These are phyloP conservation scores for Baryphthengus martii DNA, from an alignment of 2,113 vertebrate genomes.

Conservation along the genomic window DNA sequence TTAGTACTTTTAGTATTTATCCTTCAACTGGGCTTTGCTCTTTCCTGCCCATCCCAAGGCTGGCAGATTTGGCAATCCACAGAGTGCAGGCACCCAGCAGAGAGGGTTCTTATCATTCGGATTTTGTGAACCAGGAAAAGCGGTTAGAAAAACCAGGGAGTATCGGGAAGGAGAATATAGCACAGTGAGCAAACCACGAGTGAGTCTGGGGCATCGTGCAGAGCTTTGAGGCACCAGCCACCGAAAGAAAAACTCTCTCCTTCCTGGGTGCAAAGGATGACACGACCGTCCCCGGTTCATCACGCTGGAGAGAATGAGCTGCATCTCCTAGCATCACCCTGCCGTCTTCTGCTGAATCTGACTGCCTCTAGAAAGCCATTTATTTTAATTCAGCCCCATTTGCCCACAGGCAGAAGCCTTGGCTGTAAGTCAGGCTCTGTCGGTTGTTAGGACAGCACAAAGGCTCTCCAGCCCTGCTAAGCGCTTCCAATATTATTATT, in stretches of 20 bases:
- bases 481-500: not conserved
- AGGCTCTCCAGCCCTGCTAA: not conserved
- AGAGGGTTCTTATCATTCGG: rapidly evolving
- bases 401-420: not conserved
- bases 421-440: not conserved
- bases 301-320: not conserved
- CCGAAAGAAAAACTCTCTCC: not conserved
- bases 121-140: not conserved
- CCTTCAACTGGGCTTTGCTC: not conserved
- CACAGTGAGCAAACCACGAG: rapidly evolving
- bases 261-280: not conserved
- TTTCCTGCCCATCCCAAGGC: not conserved
- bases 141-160: not conserved
- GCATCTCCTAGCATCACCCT: rapidly evolving
- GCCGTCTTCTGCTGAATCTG: not conserved
- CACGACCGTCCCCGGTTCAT: rapidly evolving
- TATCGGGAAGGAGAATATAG: rapidly evolving
- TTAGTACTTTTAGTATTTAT: not conserved
- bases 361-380: not conserved
- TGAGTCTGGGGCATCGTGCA: rapidly evolving
- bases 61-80: not conserved
- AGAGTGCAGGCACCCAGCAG: not conserved
- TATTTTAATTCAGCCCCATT: not conserved
- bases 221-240: not conserved
- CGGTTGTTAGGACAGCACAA: not conserved